Evolutionary conservation across 2,797 vertebrate species (phyloP).

Genomic region (Sternarchorhynchus goeldii): DNA sequence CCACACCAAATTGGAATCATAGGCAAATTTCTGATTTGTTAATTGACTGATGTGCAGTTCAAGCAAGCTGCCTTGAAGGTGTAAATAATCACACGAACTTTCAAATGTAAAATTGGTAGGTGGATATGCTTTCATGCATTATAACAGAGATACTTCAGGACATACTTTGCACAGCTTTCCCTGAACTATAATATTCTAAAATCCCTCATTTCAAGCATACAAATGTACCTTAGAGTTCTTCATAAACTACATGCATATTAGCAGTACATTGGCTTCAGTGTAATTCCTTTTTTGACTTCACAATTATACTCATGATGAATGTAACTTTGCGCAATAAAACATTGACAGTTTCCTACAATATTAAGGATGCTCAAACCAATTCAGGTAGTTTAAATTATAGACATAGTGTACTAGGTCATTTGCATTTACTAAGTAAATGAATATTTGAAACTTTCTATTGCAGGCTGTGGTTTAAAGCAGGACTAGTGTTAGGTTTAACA

Average conservation of each 20-base stretch:
- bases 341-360: neutral
- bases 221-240: slow-evolving; percentile 61
- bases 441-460: neutral
- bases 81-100: slow-evolving; percentile 93
- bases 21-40: slow-evolving; percentile 98
- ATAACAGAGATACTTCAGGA: slow-evolving; percentile 69
- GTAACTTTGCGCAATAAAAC: neutral
- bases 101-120: slow-evolving; percentile 68
- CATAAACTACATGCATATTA: slow-evolving; percentile 48
- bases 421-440: neutral
- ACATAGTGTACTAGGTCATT: too few species aligned
- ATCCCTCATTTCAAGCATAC: slow-evolving; percentile 44
- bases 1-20: slow-evolving; percentile 98
- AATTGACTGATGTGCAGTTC: slow-evolving; percentile 99
- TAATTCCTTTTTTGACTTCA: neutral
- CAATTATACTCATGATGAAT: neutral
- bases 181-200: slow-evolving; percentile 60
- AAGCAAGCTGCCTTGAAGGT: slow-evolving; percentile 94
- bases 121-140: slow-evolving; percentile 77
- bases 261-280: slow-evolving; percentile 53
- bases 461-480: neutral
- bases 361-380: neutral
- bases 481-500: neutral
- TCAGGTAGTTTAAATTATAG: too few species aligned
- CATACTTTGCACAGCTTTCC: slow-evolving; percentile 76